Conservation (phyloP, 92 coral and sea anemone species). For the Virgularia gustaviana region DNA sequence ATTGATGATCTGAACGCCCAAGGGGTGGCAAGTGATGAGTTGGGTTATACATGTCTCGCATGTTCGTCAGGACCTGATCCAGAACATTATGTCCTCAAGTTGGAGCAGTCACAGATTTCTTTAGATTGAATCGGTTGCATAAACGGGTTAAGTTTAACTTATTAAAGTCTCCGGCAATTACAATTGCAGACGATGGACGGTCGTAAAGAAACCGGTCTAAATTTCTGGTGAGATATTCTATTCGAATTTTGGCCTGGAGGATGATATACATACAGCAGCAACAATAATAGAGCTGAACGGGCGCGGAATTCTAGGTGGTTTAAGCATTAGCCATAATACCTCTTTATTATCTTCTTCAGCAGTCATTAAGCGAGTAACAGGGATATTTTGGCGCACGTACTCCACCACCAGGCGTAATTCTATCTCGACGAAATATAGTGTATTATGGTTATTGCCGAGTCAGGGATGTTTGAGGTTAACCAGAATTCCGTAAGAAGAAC, state of each 20-base stretch:
- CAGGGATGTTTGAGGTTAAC: too few species aligned
- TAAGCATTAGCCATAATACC: slow-evolving; percentile 31
- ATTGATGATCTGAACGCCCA: slow-evolving; percentile 47
- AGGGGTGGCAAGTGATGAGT: slow-evolving; percentile 20
- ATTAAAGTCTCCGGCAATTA: slow-evolving; percentile 26
- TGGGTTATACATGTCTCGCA: slow-evolving; percentile 1
- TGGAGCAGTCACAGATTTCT: slow-evolving; percentile 8
- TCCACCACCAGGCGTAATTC: too few species aligned
- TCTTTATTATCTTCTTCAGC: slow-evolving; percentile 16
- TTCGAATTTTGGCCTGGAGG: slow-evolving; percentile 39
- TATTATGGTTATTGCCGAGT: too few species aligned
- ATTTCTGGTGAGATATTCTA: slow-evolving; percentile 22
- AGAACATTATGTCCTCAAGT: slow-evolving; percentile 12
- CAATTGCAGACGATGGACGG: slow-evolving; percentile 20
- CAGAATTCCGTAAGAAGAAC: too few species aligned
- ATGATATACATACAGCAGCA: slow-evolving; percentile 27
- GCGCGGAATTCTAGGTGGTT: slow-evolving; percentile 32
- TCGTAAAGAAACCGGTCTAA: slow-evolving; percentile 24
- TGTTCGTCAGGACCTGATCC: slow-evolving; percentile 20
- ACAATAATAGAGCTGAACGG: slow-evolving; percentile 28
- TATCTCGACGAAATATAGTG: too few species aligned
- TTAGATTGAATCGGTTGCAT: slow-evolving; percentile 25
- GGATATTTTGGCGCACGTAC: neutral
- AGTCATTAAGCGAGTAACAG: slow-evolving; percentile 1
- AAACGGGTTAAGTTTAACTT: neutral